A percentile compares a stretch with the other conserved stretches of the same genome.
Conservation (phyloP, 2,888 invertebrate genomes). For the Lottia gigantea region DNA sequence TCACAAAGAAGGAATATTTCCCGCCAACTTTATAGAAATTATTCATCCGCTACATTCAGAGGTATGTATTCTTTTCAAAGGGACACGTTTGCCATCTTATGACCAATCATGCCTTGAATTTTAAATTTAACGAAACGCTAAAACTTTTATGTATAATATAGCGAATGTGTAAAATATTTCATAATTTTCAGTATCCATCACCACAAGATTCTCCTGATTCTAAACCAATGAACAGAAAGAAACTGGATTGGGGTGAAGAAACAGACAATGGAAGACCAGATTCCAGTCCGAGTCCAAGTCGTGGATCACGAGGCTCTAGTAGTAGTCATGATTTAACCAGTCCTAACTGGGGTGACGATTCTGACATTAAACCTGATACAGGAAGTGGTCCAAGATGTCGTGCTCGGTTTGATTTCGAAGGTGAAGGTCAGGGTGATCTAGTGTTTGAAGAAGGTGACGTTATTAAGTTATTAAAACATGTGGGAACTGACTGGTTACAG, state of each 20-base stretch:
- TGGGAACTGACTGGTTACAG: constrained; percentile 60
- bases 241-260: too few relatives aligned
- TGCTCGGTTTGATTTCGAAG: constrained; percentile 61
- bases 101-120: too few relatives aligned
- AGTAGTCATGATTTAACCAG: not conserved
- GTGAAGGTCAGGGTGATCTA: constrained; percentile 53
- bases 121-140: too few relatives aligned
- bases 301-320: not conserved
- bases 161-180: too few relatives aligned
- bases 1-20: constrained; percentile 83
- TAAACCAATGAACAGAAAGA: too few relatives aligned
- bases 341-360: not conserved
- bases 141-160: too few relatives aligned
- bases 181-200: too few relatives aligned
- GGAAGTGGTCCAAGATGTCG: constrained; percentile 53
- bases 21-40: constrained; percentile 81
- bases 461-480: constrained; percentile 45
- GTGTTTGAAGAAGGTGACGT: constrained; percentile 57
- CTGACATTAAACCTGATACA: constrained; percentile 1
- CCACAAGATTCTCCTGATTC: too few relatives aligned
- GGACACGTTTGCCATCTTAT: too few relatives aligned
- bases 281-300: too few relatives aligned
- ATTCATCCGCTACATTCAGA: constrained; percentile 73
- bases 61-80: constrained; percentile 26
- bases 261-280: too few relatives aligned